phyloP scores from a whole-genome alignment of 1,140 invertebrate genomes.

The Cardiocondyla obscurior region DNA sequence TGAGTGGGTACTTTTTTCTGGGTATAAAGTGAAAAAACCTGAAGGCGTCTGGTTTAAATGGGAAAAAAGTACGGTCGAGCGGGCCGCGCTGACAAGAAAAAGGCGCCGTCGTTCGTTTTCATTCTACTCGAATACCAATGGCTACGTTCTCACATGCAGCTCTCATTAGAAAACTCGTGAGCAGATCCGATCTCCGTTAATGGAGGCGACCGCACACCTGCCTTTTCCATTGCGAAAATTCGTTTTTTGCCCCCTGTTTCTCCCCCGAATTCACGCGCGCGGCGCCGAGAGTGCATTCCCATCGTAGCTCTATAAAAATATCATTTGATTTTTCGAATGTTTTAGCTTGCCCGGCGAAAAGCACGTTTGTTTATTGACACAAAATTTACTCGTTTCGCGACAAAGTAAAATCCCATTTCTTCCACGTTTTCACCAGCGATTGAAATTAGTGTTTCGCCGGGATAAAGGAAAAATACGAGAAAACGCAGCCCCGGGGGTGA shows the following conservation, averaged over 20 bases:
- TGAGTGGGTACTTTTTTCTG: neutral
- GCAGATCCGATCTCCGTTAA: constrained; percentile 39
- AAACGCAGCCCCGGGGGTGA: neutral
- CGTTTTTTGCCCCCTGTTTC: constrained; percentile 25
- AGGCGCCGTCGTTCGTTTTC: constrained; percentile 21
- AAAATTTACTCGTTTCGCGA: neutral
- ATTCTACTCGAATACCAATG: constrained; percentile 25
- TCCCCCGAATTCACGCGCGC: neutral
- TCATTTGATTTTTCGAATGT: constrained; percentile 42
- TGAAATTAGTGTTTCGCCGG: neutral
- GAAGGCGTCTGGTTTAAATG: neutral
- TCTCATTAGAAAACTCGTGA: constrained; percentile 48
- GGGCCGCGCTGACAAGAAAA: constrained; percentile 8
- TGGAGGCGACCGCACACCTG: constrained; percentile 15
- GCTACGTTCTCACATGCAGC: constrained; percentile 33
- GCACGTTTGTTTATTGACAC: constrained; percentile 3
- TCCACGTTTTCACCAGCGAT: neutral
- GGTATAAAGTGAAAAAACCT: neutral
- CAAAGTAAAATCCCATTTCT: neutral
- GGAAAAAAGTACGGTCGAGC: neutral
- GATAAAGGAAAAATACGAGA: neutral
- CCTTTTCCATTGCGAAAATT: constrained; percentile 42
- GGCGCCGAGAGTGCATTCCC: constrained; percentile 15
- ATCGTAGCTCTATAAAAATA: constrained; percentile 19
- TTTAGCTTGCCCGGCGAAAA: constrained; percentile 6